phyloP scores from a whole-genome alignment of 2,113 vertebrate genomes.

The Pachypanchax playfairii region DNA sequence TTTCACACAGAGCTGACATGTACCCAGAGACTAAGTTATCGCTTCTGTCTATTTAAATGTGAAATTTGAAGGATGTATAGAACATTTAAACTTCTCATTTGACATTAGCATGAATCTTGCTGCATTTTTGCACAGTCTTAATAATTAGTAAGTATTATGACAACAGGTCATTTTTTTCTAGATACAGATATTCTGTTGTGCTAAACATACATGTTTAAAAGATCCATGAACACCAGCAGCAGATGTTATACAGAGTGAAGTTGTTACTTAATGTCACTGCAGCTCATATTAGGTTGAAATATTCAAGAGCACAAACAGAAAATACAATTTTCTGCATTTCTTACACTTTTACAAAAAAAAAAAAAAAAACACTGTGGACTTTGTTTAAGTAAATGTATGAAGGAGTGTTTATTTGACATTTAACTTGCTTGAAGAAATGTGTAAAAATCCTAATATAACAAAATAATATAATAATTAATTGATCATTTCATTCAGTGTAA shows the following conservation, averaged over 20 bases:
- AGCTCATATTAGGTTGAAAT: too few species aligned
- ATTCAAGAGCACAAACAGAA: too few species aligned
- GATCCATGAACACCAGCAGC: too few species aligned
- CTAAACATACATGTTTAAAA: too few species aligned
- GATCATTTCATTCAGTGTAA: slow-evolving; percentile 20
- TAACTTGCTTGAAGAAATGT: slow-evolving; percentile 20
- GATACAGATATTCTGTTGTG: too few species aligned
- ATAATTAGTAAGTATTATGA: slow-evolving; percentile 37
- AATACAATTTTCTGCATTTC: too few species aligned
- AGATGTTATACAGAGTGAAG: too few species aligned
- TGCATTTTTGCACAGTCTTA: slow-evolving; percentile 75
- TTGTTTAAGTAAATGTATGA: slow-evolving; percentile 44
- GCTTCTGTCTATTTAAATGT: slow-evolving; percentile 70
- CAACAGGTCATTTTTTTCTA: slow-evolving; percentile 27
- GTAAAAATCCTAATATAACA: slow-evolving; percentile 20
- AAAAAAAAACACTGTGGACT: background rate
- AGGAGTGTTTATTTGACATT: slow-evolving; percentile 48
- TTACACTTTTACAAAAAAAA: too few species aligned
- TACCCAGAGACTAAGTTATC: slow-evolving; percentile 37
- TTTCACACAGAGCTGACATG: slow-evolving; percentile 58
- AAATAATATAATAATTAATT: slow-evolving; percentile 5
- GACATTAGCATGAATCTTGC: slow-evolving; percentile 51
- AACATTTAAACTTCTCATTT: slow-evolving; percentile 50
- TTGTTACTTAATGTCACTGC: too few species aligned
- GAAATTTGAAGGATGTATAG: slow-evolving; percentile 37